phyloP scores from a whole-genome alignment of 1,140 invertebrate species.

The Epicauta chinensis region DNA sequence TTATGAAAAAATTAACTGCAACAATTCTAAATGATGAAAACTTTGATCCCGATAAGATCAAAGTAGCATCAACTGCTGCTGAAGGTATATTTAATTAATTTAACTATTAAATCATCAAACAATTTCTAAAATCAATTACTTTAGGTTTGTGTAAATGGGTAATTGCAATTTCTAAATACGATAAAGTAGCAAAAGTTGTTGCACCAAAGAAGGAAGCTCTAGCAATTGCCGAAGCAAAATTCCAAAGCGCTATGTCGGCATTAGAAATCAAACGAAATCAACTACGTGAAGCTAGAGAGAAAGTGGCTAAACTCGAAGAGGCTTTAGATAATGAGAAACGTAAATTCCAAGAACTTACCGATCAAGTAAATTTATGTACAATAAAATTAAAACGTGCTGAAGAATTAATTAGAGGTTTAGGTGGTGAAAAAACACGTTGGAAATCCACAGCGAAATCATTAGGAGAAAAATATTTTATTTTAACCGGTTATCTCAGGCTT shows the following conservation, averaged over 20 bases:
- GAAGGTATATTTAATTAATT: slow-evolving; percentile 53
- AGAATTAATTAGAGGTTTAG: slow-evolving; percentile 82
- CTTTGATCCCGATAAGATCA: slow-evolving; percentile 90
- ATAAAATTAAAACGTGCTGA: slow-evolving; percentile 88
- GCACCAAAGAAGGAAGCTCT: slow-evolving; percentile 77
- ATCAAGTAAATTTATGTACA: slow-evolving; percentile 80
- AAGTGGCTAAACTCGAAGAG: slow-evolving; percentile 60
- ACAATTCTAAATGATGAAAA: slow-evolving; percentile 74
- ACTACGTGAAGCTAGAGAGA: slow-evolving; percentile 60
- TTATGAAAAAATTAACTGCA: slow-evolving; percentile 81
- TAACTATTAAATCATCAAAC: no score
- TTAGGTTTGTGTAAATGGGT: slow-evolving; percentile 79
- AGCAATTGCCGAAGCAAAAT: slow-evolving; percentile 62
- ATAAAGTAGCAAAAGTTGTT: slow-evolving; percentile 84
- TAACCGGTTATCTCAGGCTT: slow-evolving; percentile 33
- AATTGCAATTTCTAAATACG: slow-evolving; percentile 87
- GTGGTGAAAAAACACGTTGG: slow-evolving; percentile 80
- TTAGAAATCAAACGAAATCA: slow-evolving; percentile 71
- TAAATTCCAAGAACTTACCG: slow-evolving; percentile 59
- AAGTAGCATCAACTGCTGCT: slow-evolving; percentile 66
- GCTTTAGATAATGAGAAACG: slow-evolving; percentile 54
- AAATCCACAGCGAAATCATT: slow-evolving; percentile 67
- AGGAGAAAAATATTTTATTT: slow-evolving; percentile 58
- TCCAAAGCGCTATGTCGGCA: slow-evolving; percentile 54
- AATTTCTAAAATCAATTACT: no score